These are phyloP conservation scores for Telmatherina bonti DNA, from an alignment of 2,797 vertebrate genomes.

Conservation along the genomic window DNA sequence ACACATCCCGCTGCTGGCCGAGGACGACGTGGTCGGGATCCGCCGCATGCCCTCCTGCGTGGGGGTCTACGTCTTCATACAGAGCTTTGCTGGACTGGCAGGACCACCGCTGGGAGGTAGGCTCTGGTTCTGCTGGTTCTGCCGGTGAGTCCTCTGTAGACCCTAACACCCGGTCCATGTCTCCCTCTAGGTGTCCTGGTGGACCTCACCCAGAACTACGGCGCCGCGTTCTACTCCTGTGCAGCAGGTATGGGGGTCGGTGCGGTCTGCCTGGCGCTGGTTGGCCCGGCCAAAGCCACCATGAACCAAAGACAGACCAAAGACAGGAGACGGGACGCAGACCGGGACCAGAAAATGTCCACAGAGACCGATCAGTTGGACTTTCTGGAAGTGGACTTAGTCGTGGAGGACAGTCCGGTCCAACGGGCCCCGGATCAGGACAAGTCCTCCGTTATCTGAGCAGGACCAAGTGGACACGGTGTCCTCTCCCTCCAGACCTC, in stretches of 20 bases:
- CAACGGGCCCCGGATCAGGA: conserved; percentile 18
- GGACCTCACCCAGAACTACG: conserved; percentile 90
- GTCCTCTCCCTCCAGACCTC: too few relatives aligned
- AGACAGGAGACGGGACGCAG: not conserved
- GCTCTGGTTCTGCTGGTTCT: not conserved
- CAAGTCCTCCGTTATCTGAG: conserved; percentile 34
- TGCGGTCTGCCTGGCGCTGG: conserved; percentile 87
- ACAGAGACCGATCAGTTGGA: conserved; percentile 61
- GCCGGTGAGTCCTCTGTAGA: not conserved
- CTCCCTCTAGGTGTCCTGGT: conserved; percentile 87
- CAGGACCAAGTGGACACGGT: not conserved
- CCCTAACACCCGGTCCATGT: conserved; percentile 25
- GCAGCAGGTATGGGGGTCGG: conserved; percentile 88
- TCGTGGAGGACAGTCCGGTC: conserved; percentile 32
- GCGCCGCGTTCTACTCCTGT: conserved; percentile 93
- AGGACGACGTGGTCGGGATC: conserved; percentile 92
- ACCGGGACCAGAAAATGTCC: conserved; percentile 8
- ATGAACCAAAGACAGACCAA: conserved; percentile 10
- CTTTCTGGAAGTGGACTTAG: conserved; percentile 69
- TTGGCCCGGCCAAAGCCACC: conserved; percentile 83
- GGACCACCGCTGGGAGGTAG: conserved; percentile 96
- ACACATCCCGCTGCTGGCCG: conserved; percentile 94
- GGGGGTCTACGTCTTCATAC: conserved; percentile 93
- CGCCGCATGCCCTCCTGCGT: conserved; percentile 91
- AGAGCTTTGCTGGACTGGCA: conserved; percentile 93